A percentile compares a stretch with the other conserved stretches of the same genome.
Conservation (phyloP, 2,888 invertebrate species). For the Terebella lapidaria region DNA sequence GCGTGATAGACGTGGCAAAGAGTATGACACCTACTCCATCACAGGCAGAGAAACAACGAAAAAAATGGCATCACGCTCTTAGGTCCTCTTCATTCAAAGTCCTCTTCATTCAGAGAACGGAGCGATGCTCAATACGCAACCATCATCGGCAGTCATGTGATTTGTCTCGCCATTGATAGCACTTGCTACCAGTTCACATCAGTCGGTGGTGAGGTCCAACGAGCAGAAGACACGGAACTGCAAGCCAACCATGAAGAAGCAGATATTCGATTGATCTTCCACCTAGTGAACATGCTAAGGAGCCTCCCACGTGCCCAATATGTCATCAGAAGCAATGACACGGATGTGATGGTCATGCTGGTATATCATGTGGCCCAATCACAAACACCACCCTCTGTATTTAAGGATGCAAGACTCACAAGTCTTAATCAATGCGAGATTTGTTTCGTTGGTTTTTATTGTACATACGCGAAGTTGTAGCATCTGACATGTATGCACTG, state of each 20-base stretch:
- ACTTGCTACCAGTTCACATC: not conserved
- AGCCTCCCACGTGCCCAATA: not conserved
- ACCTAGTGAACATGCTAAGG: not conserved
- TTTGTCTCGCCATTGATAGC: not conserved
- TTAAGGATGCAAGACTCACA: not conserved
- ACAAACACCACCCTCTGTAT: not conserved
- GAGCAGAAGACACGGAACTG: constrained; percentile 1
- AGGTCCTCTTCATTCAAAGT: not conserved
- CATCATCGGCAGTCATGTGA: not conserved
- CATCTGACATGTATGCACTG: too few relatives aligned
- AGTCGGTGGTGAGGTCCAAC: not conserved
- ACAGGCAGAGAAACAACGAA: not conserved
- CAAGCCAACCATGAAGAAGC: constrained; percentile 9
- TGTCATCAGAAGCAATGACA: not conserved
- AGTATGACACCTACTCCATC: not conserved
- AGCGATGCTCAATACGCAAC: not conserved
- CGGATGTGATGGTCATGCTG: not conserved
- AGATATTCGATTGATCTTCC: constrained; percentile 4
- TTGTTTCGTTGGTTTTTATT: too few relatives aligned
- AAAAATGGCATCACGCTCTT: not conserved
- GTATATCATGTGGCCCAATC: not conserved
- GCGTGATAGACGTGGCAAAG: not conserved
- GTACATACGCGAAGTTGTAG: too few relatives aligned
- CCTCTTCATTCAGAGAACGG: not conserved
- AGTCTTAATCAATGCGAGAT: too few relatives aligned